Base-by-base conservation (phyloP, 1,140 invertebrate genomes). In the Drosophila saltans region DNA sequence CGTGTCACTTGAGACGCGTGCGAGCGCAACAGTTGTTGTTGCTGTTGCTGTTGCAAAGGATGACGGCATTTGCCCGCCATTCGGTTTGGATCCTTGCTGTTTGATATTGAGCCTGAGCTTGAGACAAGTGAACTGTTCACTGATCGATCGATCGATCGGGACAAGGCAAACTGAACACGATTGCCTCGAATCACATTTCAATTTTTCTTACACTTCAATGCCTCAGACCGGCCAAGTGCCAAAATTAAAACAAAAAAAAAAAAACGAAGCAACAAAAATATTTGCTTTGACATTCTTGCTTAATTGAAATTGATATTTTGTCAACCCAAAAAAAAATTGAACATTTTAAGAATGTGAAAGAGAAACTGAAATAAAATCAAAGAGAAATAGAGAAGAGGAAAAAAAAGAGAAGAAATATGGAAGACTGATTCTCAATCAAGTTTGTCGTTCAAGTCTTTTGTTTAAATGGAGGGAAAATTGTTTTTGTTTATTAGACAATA, bases 1-100 rank as follows among this genome's bases (percentile, higher is more conserved):
- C 84, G 84, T 84, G 84, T 89, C 84, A 89, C 85, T 84, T 89
- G 84, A 89, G 84, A 89, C 85, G 84, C 84, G 84, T 89, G 84
- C 84, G 84, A 89, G 78, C 85, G 85, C 45, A 52, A 90, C 84
- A 89, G 84, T 89, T 88, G 84, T 72, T 72, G 69, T 45, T 30
- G 39, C 26, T 28, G 21, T 11, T 60, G 9, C 52, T 16, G 16
- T 16, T 16, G 16, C 48, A 57, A 74, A 62, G 57, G 30, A 66
- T 55, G 45, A n/a, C 41, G n/a, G 41, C 41, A 43, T n/a, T 43
- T 43, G 41, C 3, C 2, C 10, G 11, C 45, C 45, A 21, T 24
- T 21, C 24, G 8, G 2, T 26, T n/a, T 24, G 24, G 48, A 60
- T 81, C 66, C 39, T 66, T 65, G 72, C 68, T 75, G 66, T 89